Evolutionary conservation across 2,888 invertebrate species (phyloP), one percentile per base, ranked within the genome.

Genomic region (Ichneumon xanthorius): DNA sequence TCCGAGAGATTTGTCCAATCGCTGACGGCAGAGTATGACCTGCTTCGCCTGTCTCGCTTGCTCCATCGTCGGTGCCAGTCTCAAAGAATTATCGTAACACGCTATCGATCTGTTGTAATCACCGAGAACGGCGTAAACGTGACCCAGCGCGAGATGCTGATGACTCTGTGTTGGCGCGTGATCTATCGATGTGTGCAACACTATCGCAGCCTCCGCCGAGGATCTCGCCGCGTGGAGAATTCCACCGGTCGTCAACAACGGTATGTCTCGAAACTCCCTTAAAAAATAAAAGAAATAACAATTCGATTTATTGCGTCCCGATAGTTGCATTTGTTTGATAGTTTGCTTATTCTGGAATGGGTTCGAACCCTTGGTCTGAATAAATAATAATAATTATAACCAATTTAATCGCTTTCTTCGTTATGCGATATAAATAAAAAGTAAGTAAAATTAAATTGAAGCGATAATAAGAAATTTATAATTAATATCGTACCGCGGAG

Each of bases 131-230:
- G 97, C 96, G 92, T 96, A 97, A 22, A 97, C 96, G 92, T 97
- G 97, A 7, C 96, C 97, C 16, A 97, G 94, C 4, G 96, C 96
- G 89, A 97, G 96, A 92, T 97, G 96, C 87, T 95, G 95, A 63
- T 95, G 94, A 2, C 96, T 94, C 88, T 95, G 95, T 22, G 95
- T 94, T 0, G 96, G 96, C 63, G 96, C 96, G 89, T 97, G 96
- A 90, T 97, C 97, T 14, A 97, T 95, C 0, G 97, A 97, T 19
- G 96, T 96, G 89, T 96, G 96, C 0, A 97, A 94, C 67, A 97
- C 95, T 84, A 96, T 95, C 0, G 96, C 95, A 0, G 97, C 97
- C 93, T 97, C 97, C 85, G 96, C 96, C 0, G 96, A 95, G 89
- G 95, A 95, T 86, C 95, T 95, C 70, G 96, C 95, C 67, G 96